Conservation (phyloP, 2,113 vertebrate genomes). For the Neolamprologus sp. region DNA sequence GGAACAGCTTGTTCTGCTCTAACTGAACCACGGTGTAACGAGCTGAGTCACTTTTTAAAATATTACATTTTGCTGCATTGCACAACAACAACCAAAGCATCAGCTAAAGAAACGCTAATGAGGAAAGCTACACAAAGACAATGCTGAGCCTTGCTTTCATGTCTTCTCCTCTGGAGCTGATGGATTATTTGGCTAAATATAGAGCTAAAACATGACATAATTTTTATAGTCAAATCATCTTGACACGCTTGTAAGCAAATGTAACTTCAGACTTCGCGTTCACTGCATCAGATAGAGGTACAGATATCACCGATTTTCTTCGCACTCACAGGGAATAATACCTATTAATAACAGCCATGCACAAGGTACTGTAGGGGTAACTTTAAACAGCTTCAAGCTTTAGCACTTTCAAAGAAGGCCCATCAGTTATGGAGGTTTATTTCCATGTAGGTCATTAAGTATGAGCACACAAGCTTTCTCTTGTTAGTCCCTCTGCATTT, state of each 20-base stretch:
- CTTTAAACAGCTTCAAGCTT: constrained; percentile 15
- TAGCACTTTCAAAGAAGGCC: constrained; percentile 21
- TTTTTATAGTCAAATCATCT: neutral
- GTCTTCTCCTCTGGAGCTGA: neutral
- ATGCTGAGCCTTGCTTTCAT: neutral
- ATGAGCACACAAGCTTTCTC: constrained; percentile 53
- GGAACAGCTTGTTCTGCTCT: neutral
- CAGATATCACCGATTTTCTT: neutral
- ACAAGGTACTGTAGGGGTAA: neutral
- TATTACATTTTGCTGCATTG: neutral
- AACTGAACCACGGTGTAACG: neutral
- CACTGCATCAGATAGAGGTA: neutral
- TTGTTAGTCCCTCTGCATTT: constrained; percentile 46
- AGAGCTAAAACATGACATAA: neutral
- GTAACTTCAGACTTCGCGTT: neutral
- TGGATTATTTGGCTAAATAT: constrained; percentile 4
- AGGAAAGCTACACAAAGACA: neutral
- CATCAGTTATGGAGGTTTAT: constrained; percentile 24
- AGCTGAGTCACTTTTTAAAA: neutral
- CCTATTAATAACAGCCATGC: neutral
- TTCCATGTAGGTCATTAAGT: constrained; percentile 58
- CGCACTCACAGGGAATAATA: neutral
- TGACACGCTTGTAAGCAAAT: neutral
- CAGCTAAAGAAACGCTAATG: neutral
- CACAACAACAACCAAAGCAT: neutral